phyloP scores from a whole-genome alignment of 2,888 invertebrate genomes.

The Rhamnusium bicolor region DNA sequence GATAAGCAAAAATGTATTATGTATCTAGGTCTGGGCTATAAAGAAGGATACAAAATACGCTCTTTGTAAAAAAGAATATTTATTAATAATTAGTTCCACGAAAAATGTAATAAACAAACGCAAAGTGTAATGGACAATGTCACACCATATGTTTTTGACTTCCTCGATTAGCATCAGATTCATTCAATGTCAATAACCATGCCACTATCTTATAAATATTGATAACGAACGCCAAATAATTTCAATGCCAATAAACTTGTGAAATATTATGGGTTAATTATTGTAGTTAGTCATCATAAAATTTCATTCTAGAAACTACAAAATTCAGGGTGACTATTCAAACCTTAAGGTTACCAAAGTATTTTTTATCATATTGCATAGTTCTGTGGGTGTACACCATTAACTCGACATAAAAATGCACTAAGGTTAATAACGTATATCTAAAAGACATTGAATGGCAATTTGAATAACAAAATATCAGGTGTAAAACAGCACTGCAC shows the following conservation, averaged over 20 bases:
- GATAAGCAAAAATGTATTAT: neutral
- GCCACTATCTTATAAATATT: constrained; percentile 9
- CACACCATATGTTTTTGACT: neutral
- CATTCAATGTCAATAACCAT: constrained; percentile 17
- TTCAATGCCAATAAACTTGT: constrained; percentile 5
- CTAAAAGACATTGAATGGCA: neutral
- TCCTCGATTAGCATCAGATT: neutral
- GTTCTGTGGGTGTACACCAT: neutral
- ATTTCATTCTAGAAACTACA: neutral
- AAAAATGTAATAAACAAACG: neutral
- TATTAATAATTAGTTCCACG: neutral
- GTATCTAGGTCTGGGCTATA: constrained; percentile 20
- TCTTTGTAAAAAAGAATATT: neutral
- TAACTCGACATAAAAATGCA: neutral
- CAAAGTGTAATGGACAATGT: neutral
- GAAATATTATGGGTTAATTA: neutral
- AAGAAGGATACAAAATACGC: neutral
- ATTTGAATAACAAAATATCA: neutral
- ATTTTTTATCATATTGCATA: neutral
- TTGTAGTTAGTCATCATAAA: neutral
- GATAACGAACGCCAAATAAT: neutral
- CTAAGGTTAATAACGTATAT: neutral
- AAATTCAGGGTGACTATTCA: neutral
- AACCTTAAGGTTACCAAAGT: neutral
- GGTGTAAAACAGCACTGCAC: neutral